A percentile compares a stretch with the other conserved stretches of the same genome.
phyloP scores from a whole-genome alignment of 2,888 invertebrate genomes.

The Euplexia lucipara region DNA sequence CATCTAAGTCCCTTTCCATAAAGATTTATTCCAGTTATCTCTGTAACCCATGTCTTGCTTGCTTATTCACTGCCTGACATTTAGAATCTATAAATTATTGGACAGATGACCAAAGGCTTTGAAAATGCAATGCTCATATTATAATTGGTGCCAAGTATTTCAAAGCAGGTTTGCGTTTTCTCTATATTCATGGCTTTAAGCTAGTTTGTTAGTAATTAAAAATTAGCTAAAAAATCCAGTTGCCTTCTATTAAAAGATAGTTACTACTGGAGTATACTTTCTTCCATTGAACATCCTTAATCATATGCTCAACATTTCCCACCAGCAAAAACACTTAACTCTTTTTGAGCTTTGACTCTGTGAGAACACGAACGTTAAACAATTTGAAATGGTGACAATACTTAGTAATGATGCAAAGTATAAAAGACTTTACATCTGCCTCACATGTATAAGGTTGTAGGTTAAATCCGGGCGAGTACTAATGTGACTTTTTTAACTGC shows the following conservation, averaged over 20 bases:
- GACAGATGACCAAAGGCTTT: constrained; percentile 13
- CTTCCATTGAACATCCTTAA: too few relatives aligned
- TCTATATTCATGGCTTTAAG: constrained; percentile 37
- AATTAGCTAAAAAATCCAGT: background rate
- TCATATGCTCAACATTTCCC: background rate
- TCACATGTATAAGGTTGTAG: too few relatives aligned
- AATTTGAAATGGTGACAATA: background rate
- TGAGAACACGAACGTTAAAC: background rate
- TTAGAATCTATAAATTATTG: constrained; percentile 35
- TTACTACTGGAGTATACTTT: too few relatives aligned
- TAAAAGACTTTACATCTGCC: constrained; percentile 7
- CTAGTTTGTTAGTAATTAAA: constrained; percentile 3
- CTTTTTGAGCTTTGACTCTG: background rate
- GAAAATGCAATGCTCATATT: constrained; percentile 21
- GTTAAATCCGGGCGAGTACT: too few relatives aligned
- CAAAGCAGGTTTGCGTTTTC: constrained; percentile 25
- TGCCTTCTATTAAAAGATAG: too few relatives aligned
- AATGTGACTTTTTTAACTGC: too few relatives aligned
- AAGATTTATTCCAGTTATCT: constrained; percentile 11
- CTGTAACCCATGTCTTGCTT: constrained; percentile 9
- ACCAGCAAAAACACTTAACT: background rate
- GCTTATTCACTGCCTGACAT: constrained; percentile 43
- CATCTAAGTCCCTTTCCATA: constrained; percentile 6
- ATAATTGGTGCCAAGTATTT: constrained; percentile 14
- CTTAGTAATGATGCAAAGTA: constrained; percentile 4